phyloP scores from a whole-genome alignment of 2,113 vertebrate species.

The Prunella fulvescens region DNA sequence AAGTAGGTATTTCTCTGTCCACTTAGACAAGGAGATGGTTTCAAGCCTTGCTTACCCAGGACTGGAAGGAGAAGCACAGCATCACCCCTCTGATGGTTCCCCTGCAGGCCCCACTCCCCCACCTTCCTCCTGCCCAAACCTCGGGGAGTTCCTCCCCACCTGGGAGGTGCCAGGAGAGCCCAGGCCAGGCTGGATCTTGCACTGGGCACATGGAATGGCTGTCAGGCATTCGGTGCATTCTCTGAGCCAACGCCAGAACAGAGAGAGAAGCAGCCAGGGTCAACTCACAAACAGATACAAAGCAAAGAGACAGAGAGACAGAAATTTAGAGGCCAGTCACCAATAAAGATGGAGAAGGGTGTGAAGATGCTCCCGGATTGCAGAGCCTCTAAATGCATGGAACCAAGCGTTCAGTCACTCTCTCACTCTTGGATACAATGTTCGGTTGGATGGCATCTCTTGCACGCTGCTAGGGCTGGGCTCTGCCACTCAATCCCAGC shows the following conservation, averaged over 20 bases:
- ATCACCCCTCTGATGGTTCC: neutral
- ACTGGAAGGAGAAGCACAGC: slow-evolving; percentile 47
- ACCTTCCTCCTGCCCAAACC: slow-evolving; percentile 51
- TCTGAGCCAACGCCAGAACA: slow-evolving; percentile 74
- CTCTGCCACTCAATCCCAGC: slow-evolving; percentile 86
- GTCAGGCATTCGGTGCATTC: slow-evolving; percentile 51
- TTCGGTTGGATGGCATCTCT: slow-evolving; percentile 72
- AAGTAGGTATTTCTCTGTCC: neutral
- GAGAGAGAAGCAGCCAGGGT: slow-evolving; percentile 76
- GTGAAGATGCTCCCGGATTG: slow-evolving; percentile 71
- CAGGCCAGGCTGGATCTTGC: neutral
- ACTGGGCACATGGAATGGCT: slow-evolving; percentile 37
- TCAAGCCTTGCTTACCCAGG: slow-evolving; percentile 70
- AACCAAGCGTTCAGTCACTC: slow-evolving; percentile 81
- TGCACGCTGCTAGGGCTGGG: slow-evolving; percentile 55
- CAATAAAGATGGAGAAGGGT: slow-evolving; percentile 74
- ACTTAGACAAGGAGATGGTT: slow-evolving; percentile 16
- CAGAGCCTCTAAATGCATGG: slow-evolving; percentile 78
- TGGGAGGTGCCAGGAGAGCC: neutral
- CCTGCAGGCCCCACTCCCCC: neutral
- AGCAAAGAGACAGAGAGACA: slow-evolving; percentile 84
- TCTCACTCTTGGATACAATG: slow-evolving; percentile 77
- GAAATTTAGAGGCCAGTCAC: slow-evolving; percentile 79
- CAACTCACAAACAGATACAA: slow-evolving; percentile 81
- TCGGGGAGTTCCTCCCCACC: neutral